Percentiles rank a stretch among this genome's conserved stretches.
Evolutionary conservation across 2,888 invertebrate genomes (phyloP).

Genomic region (Venusia cambrica): DNA sequence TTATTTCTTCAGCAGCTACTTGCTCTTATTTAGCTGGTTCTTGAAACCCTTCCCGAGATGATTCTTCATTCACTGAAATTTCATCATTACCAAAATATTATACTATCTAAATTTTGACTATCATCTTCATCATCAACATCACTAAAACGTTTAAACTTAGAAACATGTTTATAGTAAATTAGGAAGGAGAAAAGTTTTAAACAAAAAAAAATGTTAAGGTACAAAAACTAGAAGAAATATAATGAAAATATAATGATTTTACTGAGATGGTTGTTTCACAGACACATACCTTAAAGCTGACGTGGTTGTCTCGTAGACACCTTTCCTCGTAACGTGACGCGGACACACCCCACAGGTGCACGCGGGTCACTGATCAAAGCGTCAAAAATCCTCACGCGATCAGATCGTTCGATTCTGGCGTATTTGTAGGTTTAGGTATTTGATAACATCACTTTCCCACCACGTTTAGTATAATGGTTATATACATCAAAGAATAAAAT

Average conservation of each 20-base stretch:
- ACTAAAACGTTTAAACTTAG: conserved; percentile 12
- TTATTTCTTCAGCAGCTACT: no score
- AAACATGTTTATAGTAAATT: conserved; percentile 1
- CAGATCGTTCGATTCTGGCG: no score
- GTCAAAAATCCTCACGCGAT: no score
- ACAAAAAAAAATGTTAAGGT: conserved; percentile 6
- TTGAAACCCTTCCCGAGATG: neutral
- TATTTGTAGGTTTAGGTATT: no score
- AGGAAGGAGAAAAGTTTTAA: no score
- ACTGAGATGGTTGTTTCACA: conserved; percentile 18
- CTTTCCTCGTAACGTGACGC: conserved; percentile 6
- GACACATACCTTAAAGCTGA: conserved; percentile 18
- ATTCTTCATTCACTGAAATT: neutral
- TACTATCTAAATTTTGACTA: no score
- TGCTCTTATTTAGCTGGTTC: conserved; percentile 1
- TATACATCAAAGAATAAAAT: no score
- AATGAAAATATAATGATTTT: conserved; percentile 17
- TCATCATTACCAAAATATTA: neutral
- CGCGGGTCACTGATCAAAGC: conserved; percentile 6
- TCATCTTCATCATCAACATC: conserved; percentile 20
- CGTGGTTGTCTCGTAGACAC: conserved; percentile 16
- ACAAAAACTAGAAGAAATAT: conserved; percentile 13
- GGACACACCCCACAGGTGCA: conserved; percentile 5
- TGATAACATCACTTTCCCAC: no score
- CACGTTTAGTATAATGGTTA: no score